A percentile compares a stretch with the other conserved stretches of the same genome.
phyloP scores from a whole-genome alignment of 1,140 invertebrate species.

The Frieseomelitta varia region DNA sequence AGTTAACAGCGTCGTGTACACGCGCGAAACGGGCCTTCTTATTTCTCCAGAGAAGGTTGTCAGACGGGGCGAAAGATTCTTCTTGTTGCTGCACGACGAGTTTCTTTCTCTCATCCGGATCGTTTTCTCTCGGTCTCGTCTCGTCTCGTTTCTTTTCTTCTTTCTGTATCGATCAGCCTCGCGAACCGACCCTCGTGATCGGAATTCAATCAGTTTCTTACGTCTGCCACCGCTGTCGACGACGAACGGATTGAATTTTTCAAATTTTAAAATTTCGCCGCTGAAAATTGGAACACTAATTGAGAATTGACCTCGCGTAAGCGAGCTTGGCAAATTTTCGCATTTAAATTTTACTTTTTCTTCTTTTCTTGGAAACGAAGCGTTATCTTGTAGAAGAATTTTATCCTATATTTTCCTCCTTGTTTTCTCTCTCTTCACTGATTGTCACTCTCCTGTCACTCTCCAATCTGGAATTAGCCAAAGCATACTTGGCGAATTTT shows the following conservation, averaged over 20 bases:
- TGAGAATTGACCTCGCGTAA: too few relatives aligned
- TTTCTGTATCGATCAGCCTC: constrained; percentile 17
- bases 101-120: neutral
- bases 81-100: neutral
- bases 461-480: too few relatives aligned
- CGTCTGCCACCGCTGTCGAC: neutral
- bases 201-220: constrained; percentile 36
- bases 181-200: constrained; percentile 17
- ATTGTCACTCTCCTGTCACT: too few relatives aligned
- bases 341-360: too few relatives aligned
- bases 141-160: neutral
- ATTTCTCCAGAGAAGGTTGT: constrained; percentile 66
- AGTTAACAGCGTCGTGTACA: constrained; percentile 49
- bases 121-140: neutral
- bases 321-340: too few relatives aligned
- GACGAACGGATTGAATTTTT: constrained; percentile 7
- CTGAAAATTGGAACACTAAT: constrained; percentile 9
- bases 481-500: too few relatives aligned
- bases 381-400: too few relatives aligned
- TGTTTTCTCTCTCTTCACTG: too few relatives aligned
- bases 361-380: too few relatives aligned
- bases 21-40: constrained; percentile 60
- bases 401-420: too few relatives aligned
- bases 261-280: neutral
- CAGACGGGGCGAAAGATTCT: constrained; percentile 40